Evolutionary conservation across 2,888 invertebrate species (phyloP).

Genomic region (Emmelina monodactyla): DNA sequence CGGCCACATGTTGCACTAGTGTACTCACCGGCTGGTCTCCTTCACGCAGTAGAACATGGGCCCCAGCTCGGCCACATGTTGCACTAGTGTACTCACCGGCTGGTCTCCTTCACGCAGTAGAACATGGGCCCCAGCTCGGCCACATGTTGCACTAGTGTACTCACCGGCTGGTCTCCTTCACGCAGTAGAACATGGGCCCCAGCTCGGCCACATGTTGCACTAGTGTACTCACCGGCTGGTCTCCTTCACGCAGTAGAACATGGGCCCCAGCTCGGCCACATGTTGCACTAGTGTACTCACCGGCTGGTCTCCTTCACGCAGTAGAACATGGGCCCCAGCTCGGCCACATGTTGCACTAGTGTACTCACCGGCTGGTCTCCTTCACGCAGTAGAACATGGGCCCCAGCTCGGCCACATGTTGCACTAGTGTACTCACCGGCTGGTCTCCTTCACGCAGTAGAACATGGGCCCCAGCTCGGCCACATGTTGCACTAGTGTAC

Average conservation of each 20-base stretch:
- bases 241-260: background rate
- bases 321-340: slow-evolving; percentile 94
- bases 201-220: too few species aligned
- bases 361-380: slow-evolving; percentile 49
- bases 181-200: too few species aligned
- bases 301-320: background rate
- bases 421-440: background rate
- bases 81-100: background rate
- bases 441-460: background rate
- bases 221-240: background rate
- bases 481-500: background rate
- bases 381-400: background rate
- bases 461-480: too few species aligned
- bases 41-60: background rate
- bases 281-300: background rate
- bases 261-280: too few species aligned
- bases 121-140: slow-evolving; percentile 96
- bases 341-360: too few species aligned
- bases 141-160: too few species aligned
- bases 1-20: too few species aligned
- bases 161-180: slow-evolving; percentile 41
- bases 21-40: background rate
- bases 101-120: slow-evolving; percentile 41
- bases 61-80: background rate
- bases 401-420: too few species aligned